Evolutionary conservation across 2,797 vertebrate genomes (phyloP), one percentile per base, ranked within the genome.

Genomic region (Catostomus latipinnis): DNA sequence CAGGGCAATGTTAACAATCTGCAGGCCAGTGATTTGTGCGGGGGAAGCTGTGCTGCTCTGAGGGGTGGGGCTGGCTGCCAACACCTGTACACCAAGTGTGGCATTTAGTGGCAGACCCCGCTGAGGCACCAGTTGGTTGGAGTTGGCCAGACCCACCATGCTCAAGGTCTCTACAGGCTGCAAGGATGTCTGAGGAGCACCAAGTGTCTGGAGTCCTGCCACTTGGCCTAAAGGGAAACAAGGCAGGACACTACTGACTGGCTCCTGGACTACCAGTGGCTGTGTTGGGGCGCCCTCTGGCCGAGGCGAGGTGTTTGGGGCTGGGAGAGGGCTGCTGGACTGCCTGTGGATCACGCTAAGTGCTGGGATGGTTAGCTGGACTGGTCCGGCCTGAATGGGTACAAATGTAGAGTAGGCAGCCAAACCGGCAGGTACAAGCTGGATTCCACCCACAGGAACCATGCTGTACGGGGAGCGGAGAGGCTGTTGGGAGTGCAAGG

Each of bases 341-440:
- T 96, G 96, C 65, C 96, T 92, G 89, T 97, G 98, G 72, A 99
- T 95, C 58, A 98, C 96, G 0, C 95, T 94, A 14, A 99, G 93
- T 0, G 97, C 94, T 0, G 98, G 98, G 90, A 99, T 96, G 5
- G 97, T 96, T 65, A 99, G 96, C 86, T 98, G 98, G 62, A 99
- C 93, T 0, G 96, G 95, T 6, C 95, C 95, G 0, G 96, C 94
- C 83, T 95, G 97, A 85, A 99, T 94, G 14, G 97, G 98, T 1
- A 99, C 92, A 1, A 99, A 97, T n/a, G 97, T 95, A 63, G 97
- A 98, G 88, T 98, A 98, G 57, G 96, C 94, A 0, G 96, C 94
- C 85, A 98, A 90, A 75, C 97, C 95, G 0, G 96, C 93, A 0
- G 96, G 96, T 8, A 98, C 95, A 89, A 98, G 93, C 61, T 98